Evolutionary conservation across 1,140 invertebrate species (phyloP).

Genomic region (Lanistes nyassanus): DNA sequence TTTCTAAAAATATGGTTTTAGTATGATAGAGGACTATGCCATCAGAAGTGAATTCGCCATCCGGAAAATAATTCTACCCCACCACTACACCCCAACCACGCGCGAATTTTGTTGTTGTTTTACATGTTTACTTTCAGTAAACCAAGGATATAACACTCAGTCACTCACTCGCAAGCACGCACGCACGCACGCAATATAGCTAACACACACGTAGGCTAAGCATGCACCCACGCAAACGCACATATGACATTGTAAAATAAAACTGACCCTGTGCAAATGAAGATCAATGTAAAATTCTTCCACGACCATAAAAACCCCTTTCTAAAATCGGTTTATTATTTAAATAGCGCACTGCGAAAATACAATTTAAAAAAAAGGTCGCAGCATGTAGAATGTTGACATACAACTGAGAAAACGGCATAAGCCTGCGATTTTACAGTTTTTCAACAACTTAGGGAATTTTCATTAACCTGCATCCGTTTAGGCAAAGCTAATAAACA

Average conservation of each 20-base stretch:
- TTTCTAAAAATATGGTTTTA: too few species aligned
- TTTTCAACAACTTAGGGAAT: too few species aligned
- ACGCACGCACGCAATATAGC: slow-evolving; percentile 1
- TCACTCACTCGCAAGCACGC: slow-evolving; percentile 2
- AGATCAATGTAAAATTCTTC: too few species aligned
- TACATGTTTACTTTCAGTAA: neutral
- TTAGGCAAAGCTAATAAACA: too few species aligned
- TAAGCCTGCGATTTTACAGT: too few species aligned
- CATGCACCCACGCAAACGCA: slow-evolving; percentile 9
- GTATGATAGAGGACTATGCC: too few species aligned
- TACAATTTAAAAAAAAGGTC: too few species aligned
- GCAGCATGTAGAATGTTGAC: neutral
- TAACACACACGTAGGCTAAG: neutral
- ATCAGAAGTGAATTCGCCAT: too few species aligned
- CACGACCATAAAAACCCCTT: neutral
- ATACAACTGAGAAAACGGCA: neutral
- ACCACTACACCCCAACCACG: neutral
- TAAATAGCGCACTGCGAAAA: too few species aligned
- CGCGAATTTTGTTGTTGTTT: neutral
- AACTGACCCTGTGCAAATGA: too few species aligned
- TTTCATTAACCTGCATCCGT: too few species aligned
- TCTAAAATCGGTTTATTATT: neutral
- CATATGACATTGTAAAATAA: neutral
- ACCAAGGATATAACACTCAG: neutral
- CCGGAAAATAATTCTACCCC: too few species aligned